Conservation (phyloP, 1,140 invertebrate species). For the Scaptomyza montana region DNA sequence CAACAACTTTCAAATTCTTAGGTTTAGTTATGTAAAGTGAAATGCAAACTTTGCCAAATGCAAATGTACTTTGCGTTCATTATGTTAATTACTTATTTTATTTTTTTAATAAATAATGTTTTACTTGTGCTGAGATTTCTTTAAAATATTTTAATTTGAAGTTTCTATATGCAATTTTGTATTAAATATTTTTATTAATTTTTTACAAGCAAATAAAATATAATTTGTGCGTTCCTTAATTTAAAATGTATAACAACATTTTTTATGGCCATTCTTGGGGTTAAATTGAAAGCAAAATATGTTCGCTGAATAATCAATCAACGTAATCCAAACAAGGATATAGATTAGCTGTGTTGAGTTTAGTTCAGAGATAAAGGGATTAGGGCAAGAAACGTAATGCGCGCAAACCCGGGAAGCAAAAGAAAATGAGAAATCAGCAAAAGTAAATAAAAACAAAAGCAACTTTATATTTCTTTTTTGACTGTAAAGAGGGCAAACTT, state of each 20-base stretch:
- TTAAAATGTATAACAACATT: neutral
- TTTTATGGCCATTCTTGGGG: neutral
- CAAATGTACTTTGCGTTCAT: neutral
- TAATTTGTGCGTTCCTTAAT: neutral
- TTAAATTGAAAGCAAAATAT: constrained; percentile 16
- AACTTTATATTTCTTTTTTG: constrained; percentile 38
- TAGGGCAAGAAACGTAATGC: constrained; percentile 3
- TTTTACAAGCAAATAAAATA: no score
- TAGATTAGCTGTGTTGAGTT: constrained; percentile 56
- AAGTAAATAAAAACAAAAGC: constrained; percentile 57
- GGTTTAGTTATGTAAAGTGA: neutral
- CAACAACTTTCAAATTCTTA: neutral
- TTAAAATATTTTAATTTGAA: neutral
- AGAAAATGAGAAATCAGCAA: constrained; percentile 72
- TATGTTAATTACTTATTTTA: neutral
- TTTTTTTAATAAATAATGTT: no score
- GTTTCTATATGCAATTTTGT: neutral
- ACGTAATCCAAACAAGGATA: constrained; percentile 65
- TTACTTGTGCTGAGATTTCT: no score
- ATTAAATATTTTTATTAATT: neutral
- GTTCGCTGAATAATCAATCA: constrained; percentile 43
- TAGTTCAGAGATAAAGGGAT: constrained; percentile 21
- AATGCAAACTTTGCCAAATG: neutral
- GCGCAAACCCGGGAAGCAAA: constrained; percentile 46
- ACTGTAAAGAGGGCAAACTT: constrained; percentile 54